Evolutionary conservation across 1,140 invertebrate species (phyloP), one percentile per base, ranked within the genome.

Genomic region (Thaumatotibia leucotreta): DNA sequence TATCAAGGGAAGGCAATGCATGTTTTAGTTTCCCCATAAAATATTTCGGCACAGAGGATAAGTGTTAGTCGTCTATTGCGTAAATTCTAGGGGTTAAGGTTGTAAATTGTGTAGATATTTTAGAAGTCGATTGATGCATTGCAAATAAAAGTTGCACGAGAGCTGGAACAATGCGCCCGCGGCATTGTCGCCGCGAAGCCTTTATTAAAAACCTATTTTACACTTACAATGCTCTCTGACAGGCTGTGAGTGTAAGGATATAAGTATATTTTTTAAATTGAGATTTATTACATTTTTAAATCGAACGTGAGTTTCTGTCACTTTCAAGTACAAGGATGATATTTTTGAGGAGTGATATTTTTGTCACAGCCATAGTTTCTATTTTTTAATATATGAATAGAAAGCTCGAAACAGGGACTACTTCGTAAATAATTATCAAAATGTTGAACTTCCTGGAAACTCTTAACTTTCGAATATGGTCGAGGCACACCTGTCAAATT

Each of bases 191-290:
- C 22, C 23, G 50, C 23, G 24, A 17, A 58, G 52, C 0, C 52
- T 58, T 31, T 58, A 58, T 31, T 29, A 58, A 58, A 58, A 58
- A 58, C n/a, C 52, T 58, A 58, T 58, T 58, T 58, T 58, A 58
- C 52, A 58, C 27, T 58, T 54, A 54, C 27, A 58, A 29, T 58
- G 24, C 24, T 29, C 52, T 9, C 5, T 45, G 9, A 20, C 17
- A 45, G 39, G 8, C 39, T 17, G 4, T 1, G 8, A 4, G 17
- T 6, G n/a, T 5, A 45, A 45, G 39, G 39, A 45, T 2, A 20
- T 45, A 20, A 45, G 0, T 45, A 20, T 6, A 20, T 20, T 45
- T 39, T 39, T 39, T 39, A 39, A 0, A 39, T 14, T 20, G 5
- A 33, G 1, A 1, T 2, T 45, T 2, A 45, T 20, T 8, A 20